Evolutionary conservation across 1,140 invertebrate species (phyloP).

Genomic region (Coenobita brevimanus): DNA sequence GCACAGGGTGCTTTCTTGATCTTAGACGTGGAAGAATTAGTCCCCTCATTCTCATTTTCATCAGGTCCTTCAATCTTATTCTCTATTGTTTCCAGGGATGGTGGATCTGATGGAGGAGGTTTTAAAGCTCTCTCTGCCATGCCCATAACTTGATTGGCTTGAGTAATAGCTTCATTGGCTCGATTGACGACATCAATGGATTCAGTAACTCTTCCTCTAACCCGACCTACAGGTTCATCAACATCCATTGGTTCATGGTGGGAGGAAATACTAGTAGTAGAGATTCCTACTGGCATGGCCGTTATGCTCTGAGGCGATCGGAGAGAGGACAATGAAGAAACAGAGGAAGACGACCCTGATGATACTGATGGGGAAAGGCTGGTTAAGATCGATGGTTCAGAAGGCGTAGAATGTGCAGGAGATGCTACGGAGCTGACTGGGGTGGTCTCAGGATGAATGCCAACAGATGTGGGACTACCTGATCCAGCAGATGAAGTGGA

Average conservation of each 20-base stretch:
- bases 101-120: constrained; percentile 3
- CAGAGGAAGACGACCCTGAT: too few relatives aligned
- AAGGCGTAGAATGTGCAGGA: neutral
- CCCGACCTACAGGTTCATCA: neutral
- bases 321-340: neutral
- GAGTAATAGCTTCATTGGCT: constrained; percentile 6
- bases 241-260: constrained; percentile 35
- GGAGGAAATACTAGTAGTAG: too few relatives aligned
- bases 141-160: constrained; percentile 37
- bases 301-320: neutral
- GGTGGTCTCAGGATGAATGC: neutral
- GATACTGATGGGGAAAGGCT: neutral
- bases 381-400: neutral
- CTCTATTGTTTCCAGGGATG: neutral
- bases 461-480: neutral
- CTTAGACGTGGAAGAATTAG: neutral
- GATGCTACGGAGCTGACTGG: neutral
- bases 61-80: neutral
- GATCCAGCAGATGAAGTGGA: neutral
- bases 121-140: constrained; percentile 28
- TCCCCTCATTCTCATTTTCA: neutral
- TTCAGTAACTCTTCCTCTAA: neutral
- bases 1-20: neutral
- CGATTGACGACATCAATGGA: neutral
- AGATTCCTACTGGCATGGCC: neutral